Percentiles rank a stretch among this genome's conserved stretches.
Evolutionary conservation across 2,797 vertebrate genomes (phyloP).

Genomic region (Coluber constrictor): DNA sequence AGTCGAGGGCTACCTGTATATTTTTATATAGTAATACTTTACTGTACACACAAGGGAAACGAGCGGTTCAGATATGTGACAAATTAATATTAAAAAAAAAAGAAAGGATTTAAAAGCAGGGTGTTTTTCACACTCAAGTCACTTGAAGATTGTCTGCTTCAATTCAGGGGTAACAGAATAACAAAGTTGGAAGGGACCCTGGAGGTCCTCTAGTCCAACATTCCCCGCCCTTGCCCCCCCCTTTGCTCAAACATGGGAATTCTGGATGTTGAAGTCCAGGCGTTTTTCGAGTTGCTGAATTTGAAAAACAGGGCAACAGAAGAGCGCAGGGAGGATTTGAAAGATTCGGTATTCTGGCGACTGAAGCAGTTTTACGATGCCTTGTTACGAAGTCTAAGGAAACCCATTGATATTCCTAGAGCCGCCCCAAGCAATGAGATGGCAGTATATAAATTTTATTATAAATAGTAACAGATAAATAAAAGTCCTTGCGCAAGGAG

Average conservation of each 20-base stretch:
- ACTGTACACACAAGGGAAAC: not conserved
- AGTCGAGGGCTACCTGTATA: too few relatives aligned
- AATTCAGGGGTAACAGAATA: not conserved
- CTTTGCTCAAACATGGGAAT: not conserved
- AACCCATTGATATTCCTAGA: not conserved
- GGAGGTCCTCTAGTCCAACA: not conserved
- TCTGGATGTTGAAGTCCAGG: not conserved
- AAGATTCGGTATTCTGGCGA: not conserved
- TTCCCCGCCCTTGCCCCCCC: not conserved
- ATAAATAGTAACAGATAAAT: not conserved
- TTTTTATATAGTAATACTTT: not conserved
- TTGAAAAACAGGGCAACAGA: not conserved
- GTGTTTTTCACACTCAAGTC: not conserved
- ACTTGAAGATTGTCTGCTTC: not conserved
- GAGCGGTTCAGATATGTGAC: not conserved
- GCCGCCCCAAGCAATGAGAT: not conserved
- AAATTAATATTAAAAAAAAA: not conserved
- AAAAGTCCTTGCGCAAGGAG: not conserved
- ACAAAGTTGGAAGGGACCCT: not conserved
- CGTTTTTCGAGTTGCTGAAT: not conserved
- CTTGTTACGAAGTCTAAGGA: not conserved
- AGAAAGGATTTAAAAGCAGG: not conserved
- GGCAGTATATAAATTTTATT: not conserved
- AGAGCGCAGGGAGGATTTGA: not conserved
- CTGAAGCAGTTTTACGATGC: not conserved